Percentiles rank a stretch among this genome's conserved stretches.
These are phyloP conservation scores for Styela plicata DNA, from an alignment of 23 tunicate genomes.

Conservation along the genomic window DNA sequence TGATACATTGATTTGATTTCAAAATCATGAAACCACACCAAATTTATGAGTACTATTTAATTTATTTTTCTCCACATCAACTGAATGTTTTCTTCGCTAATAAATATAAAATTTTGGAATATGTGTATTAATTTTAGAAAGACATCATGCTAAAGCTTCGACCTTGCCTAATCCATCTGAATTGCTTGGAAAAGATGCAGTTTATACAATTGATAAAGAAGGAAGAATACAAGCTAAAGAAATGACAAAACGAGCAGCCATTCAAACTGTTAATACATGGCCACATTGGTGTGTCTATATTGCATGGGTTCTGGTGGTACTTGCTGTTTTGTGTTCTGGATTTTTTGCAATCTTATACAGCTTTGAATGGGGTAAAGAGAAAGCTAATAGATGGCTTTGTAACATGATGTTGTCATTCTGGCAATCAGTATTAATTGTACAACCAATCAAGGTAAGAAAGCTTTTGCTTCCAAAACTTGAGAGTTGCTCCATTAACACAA, in stretches of 20 bases:
- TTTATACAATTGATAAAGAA: slow-evolving; percentile 65
- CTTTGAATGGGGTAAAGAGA: slow-evolving; percentile 94
- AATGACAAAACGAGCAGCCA: slow-evolving; percentile 1
- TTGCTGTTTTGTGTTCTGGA: slow-evolving; percentile 71
- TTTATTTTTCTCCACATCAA: too few relatives aligned
- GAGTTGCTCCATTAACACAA: too few relatives aligned
- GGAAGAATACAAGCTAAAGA: slow-evolving; percentile 84
- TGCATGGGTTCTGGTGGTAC: slow-evolving; percentile 74
- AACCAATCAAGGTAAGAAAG: slow-evolving; percentile 87
- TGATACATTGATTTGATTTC: too few relatives aligned
- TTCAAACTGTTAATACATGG: slow-evolving; percentile 46
- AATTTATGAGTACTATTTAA: too few relatives aligned
- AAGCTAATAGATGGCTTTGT: slow-evolving; percentile 86
- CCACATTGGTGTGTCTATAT: slow-evolving; percentile 84
- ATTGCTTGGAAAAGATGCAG: slow-evolving; percentile 81
- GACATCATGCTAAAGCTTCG: slow-evolving; percentile 45
- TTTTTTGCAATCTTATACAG: slow-evolving; percentile 94
- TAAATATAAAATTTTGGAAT: too few relatives aligned
- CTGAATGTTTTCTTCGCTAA: too few relatives aligned
- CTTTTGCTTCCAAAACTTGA: too few relatives aligned
- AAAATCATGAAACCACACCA: too few relatives aligned
- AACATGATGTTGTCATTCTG: slow-evolving; percentile 94
- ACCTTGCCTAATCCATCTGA: slow-evolving; percentile 84
- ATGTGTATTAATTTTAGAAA: slow-evolving; percentile 18
- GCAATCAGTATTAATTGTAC: slow-evolving; percentile 85